phyloP scores from a whole-genome alignment of 2,113 vertebrate species.

The Hyaena hyaena region DNA sequence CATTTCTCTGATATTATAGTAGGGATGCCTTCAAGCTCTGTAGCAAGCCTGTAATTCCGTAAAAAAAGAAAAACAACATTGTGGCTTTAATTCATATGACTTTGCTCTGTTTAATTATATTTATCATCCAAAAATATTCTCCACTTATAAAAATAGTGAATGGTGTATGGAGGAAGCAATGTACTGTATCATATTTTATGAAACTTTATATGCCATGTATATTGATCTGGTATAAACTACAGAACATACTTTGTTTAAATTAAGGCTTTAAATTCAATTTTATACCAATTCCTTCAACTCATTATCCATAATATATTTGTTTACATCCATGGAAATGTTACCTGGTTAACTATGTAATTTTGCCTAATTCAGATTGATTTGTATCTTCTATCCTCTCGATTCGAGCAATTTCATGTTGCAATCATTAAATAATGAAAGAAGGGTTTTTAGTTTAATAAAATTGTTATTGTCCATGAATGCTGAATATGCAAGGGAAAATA shows the following conservation, averaged over 20 bases:
- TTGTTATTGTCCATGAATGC: slow-evolving; percentile 4
- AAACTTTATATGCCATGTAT: slow-evolving; percentile 63
- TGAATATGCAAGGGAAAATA: not conserved
- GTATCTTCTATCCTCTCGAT: slow-evolving; percentile 17
- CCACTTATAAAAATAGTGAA: slow-evolving; percentile 69
- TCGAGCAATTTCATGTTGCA: slow-evolving; percentile 26
- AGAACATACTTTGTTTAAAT: slow-evolving; percentile 78
- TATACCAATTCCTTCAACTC: slow-evolving; percentile 74
- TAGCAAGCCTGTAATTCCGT: slow-evolving; percentile 61
- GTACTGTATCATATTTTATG: slow-evolving; percentile 65
- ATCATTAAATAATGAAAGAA: slow-evolving; percentile 37
- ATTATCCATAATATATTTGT: slow-evolving; percentile 79
- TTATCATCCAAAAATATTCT: slow-evolving; percentile 69
- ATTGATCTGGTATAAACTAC: slow-evolving; percentile 72
- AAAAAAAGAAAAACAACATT: not conserved
- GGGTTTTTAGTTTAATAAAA: not conserved
- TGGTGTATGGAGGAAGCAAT: slow-evolving; percentile 57
- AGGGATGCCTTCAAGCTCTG: slow-evolving; percentile 49
- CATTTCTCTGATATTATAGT: slow-evolving; percentile 48
- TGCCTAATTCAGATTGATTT: slow-evolving; percentile 68
- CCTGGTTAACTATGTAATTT: slow-evolving; percentile 62
- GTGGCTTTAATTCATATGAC: slow-evolving; percentile 57
- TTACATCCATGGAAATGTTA: slow-evolving; percentile 75
- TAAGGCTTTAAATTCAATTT: slow-evolving; percentile 81
- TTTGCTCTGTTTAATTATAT: slow-evolving; percentile 75